phyloP scores from a whole-genome alignment of 2,888 invertebrate species.

The Cephalotes varians region DNA sequence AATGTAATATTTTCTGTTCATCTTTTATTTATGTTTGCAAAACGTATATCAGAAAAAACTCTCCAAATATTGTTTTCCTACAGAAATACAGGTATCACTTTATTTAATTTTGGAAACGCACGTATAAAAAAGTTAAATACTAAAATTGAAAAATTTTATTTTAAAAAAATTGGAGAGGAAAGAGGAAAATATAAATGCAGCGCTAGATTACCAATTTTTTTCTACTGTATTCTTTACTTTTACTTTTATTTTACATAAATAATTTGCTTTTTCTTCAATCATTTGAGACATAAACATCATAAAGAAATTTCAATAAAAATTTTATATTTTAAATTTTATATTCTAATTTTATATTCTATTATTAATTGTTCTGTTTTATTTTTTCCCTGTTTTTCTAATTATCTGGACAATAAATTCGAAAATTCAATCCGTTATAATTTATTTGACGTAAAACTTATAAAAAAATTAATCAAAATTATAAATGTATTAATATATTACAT shows the following conservation, averaged over 20 bases:
- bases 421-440: not conserved
- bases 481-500: not conserved
- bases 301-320: not conserved
- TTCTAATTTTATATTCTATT: not conserved
- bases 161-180: not conserved
- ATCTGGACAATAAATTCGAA: not conserved
- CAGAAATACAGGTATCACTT: not conserved
- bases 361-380: not conserved
- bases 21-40: not conserved
- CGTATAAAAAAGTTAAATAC: not conserved
- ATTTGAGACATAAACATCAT: not conserved
- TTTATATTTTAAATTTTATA: not conserved
- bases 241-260: not conserved
- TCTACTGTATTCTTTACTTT: not conserved
- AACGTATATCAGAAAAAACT: not conserved
- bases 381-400: not conserved
- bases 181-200: not conserved
- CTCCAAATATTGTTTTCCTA: not conserved
- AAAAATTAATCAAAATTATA: conserved; percentile 17
- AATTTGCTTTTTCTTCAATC: not conserved
- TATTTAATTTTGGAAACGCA: not conserved
- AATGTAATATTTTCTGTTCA: not conserved
- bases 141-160: not conserved
- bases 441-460: not conserved
- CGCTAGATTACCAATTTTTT: not conserved